Base-by-base conservation (phyloP, 1,140 invertebrate species). In the Ceratoteleas bidentatus region DNA sequence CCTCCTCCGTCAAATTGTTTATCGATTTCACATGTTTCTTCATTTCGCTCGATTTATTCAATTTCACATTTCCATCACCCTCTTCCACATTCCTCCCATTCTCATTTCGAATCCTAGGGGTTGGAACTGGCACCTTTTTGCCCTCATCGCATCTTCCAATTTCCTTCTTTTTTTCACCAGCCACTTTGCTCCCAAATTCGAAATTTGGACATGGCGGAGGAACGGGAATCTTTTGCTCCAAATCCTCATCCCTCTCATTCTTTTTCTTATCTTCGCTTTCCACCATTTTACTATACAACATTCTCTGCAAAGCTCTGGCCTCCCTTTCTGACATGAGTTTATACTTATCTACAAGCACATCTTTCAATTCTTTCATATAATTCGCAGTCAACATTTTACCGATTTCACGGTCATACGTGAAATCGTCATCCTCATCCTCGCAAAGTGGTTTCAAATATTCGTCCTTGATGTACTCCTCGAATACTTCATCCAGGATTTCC, bases 401-500 rank as follows among this genome's bases (percentile, higher is more conserved):
- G 2, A 90, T 45, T 43, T 90, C 89, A 13, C 72, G 75, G 43
- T 83, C 81, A 45, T 87, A 68, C 4, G 84, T 15, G 4, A 75
- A 58, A 7, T 70, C 78, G 15, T 84, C 81, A 32, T 90, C 80
- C 2, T 72, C 72, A 58, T 88, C 87, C 34, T 89, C 85, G 40
- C 57, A 82, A 14, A 87, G 64, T 13, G 90, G 81, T 14, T 6
- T n/a, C 10, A n/a, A n/a, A n/a, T 6, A n/a, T 8, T 40, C 38
- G 2, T 40, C 38, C 8, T 88, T 87, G 7, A 88, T 54, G 81
- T 90, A 89, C 65, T 90, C 88, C 73, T 91, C 90, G 61, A 91
- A 92, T 3, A 91, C 89, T 75, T 92, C 91, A 61, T 92, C 91
- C n/a, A 89, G 54, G 65, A 91, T 89, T 77, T 88, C 76, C n/a